Evolutionary conservation across 2,797 vertebrate species (phyloP).

Genomic region (Tachyglossus aculeatus): DNA sequence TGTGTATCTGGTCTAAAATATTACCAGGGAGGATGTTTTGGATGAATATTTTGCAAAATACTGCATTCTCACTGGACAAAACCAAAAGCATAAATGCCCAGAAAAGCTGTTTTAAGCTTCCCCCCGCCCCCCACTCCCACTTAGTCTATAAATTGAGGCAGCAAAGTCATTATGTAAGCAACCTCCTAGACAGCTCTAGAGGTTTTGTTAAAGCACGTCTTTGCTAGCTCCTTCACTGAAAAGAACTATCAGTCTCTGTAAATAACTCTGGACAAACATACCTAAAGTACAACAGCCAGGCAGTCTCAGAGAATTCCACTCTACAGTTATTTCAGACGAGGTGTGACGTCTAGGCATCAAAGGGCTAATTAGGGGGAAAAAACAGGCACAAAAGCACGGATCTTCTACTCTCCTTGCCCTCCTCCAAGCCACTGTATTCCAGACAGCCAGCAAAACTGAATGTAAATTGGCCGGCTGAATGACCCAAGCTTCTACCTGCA

Average conservation of each 20-base stretch:
- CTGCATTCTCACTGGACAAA: no score
- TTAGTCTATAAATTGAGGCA: background rate
- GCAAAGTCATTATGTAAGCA: background rate
- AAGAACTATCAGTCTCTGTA: conserved; percentile 18
- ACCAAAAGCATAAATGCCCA: background rate
- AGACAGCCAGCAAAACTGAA: conserved; percentile 24
- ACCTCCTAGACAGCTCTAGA: background rate
- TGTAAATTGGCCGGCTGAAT: background rate
- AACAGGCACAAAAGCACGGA: background rate
- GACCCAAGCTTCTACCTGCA: conserved; percentile 36
- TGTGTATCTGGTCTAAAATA: no score
- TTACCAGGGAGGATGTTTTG: no score
- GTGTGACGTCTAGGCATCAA: background rate
- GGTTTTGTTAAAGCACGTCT: conserved; percentile 19
- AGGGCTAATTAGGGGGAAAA: background rate
- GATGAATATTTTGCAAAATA: no score
- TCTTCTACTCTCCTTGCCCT: background rate
- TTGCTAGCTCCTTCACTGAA: conserved; percentile 15
- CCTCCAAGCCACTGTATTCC: accelerated
- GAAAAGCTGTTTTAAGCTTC: background rate
- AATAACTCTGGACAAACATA: conserved; percentile 10
- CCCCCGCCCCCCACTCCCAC: background rate
- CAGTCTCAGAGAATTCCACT: background rate
- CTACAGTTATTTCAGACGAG: background rate
- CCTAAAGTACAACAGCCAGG: background rate